Evolutionary conservation across 92 coral and sea anemone species (phyloP).

Genomic region (Scolanthus callimorphus): DNA sequence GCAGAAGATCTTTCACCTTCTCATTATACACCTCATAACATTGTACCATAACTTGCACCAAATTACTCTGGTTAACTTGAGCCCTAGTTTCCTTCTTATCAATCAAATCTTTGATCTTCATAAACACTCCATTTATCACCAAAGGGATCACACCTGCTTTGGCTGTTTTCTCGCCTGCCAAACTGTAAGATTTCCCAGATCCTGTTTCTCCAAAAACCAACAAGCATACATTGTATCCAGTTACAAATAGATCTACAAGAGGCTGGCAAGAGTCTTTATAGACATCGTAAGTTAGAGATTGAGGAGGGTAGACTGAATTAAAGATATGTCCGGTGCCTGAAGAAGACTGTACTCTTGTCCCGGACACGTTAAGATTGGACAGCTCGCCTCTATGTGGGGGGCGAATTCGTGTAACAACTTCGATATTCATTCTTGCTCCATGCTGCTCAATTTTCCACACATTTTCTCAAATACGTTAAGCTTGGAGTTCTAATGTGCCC

Average conservation of each 20-base stretch:
- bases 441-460: too few species aligned
- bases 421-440: slow-evolving; percentile 69
- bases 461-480: too few species aligned
- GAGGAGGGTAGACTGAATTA: slow-evolving; percentile 56
- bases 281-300: slow-evolving; percentile 51
- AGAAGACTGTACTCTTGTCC: slow-evolving; percentile 65
- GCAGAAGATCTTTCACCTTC: slow-evolving; percentile 56
- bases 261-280: slow-evolving; percentile 60
- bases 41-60: slow-evolving; percentile 35
- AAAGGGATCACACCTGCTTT: slow-evolving; percentile 77
- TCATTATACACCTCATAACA: slow-evolving; percentile 72
- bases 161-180: slow-evolving; percentile 77
- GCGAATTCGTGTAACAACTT: slow-evolving; percentile 75
- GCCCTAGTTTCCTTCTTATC: slow-evolving; percentile 31
- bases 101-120: slow-evolving; percentile 40
- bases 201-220: slow-evolving; percentile 72
- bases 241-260: slow-evolving; percentile 55
- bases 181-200: slow-evolving; percentile 74
- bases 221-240: slow-evolving; percentile 80
- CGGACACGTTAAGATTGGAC: slow-evolving; percentile 49
- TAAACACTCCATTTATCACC: slow-evolving; percentile 66
- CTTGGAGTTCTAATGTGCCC: too few species aligned
- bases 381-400: slow-evolving; percentile 73
- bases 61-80: slow-evolving; percentile 28
- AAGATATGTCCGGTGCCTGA: slow-evolving; percentile 69